Conservation (phyloP, 2,888 invertebrate species). For the Eilema caniola region DNA sequence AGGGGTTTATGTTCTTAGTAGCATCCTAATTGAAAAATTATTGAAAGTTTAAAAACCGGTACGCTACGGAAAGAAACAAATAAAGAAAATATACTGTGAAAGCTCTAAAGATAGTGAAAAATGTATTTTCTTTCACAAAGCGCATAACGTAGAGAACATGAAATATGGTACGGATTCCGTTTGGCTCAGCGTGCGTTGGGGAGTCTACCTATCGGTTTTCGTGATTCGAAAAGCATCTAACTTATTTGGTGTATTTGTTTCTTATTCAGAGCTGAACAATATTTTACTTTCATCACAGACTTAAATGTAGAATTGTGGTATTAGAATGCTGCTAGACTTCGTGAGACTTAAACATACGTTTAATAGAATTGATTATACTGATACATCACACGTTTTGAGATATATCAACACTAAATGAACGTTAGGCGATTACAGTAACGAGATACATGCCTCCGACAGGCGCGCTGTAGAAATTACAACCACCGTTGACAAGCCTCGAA, state of each 20-base stretch:
- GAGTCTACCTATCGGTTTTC: slow-evolving; percentile 80
- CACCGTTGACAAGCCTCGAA: slow-evolving; percentile 83
- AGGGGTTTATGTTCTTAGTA: slow-evolving; percentile 17
- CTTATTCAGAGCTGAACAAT: slow-evolving; percentile 53
- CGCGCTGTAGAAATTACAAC: slow-evolving; percentile 78
- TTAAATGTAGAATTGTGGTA: slow-evolving; percentile 12
- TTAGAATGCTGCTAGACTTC: slow-evolving; percentile 9
- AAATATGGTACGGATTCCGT: slow-evolving; percentile 84
- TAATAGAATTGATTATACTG: slow-evolving; percentile 39
- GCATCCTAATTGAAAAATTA: slow-evolving; percentile 35
- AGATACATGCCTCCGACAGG: slow-evolving; percentile 75
- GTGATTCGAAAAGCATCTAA: slow-evolving; percentile 77
- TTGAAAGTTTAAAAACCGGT: slow-evolving; percentile 45
- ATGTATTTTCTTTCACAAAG: slow-evolving; percentile 86
- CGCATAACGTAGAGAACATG: slow-evolving; percentile 83
- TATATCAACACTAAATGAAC: slow-evolving; percentile 65
- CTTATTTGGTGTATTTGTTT: slow-evolving; percentile 79
- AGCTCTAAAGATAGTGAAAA: slow-evolving; percentile 83
- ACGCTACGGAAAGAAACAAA: slow-evolving; percentile 62
- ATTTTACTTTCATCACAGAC: slow-evolving; percentile 55
- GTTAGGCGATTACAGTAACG: slow-evolving; percentile 76
- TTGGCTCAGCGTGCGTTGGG: slow-evolving; percentile 79
- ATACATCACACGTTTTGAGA: slow-evolving; percentile 37
- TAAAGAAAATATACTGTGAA: slow-evolving; percentile 71
- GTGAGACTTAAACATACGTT: not conserved